A percentile compares a stretch with the other conserved stretches of the same genome.
These are phyloP conservation scores for Graptemys geographica DNA, from an alignment of 2,797 vertebrate genomes.

Conservation along the genomic window DNA sequence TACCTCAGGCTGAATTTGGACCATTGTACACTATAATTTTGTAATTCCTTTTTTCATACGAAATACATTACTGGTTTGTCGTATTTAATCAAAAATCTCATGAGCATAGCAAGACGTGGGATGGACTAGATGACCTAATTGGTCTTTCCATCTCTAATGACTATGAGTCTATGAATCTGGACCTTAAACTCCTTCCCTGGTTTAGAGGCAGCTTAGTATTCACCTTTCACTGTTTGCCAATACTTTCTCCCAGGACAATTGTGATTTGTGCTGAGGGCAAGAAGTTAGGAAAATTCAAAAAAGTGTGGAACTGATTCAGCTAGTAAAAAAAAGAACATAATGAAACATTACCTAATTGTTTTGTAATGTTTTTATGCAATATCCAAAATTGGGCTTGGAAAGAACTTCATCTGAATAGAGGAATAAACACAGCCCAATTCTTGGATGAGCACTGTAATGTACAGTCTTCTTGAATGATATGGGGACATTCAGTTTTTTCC, in stretches of 20 bases:
- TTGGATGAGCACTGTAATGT: slow-evolving; percentile 19
- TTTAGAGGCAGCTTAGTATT: slow-evolving; percentile 27
- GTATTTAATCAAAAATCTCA: background rate
- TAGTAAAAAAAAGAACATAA: slow-evolving; percentile 77
- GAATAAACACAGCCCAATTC: slow-evolving; percentile 51
- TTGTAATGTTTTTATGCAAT: slow-evolving; percentile 79
- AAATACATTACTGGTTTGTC: background rate
- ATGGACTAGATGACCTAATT: background rate
- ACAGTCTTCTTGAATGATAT: slow-evolving; percentile 39
- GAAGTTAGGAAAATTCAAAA: slow-evolving; percentile 74
- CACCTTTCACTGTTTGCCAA: slow-evolving; percentile 52
- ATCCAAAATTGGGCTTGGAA: slow-evolving; percentile 79
- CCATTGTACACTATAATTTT: background rate
- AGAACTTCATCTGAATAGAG: slow-evolving; percentile 68
- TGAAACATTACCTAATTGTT: slow-evolving; percentile 83
- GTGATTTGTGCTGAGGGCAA: slow-evolving; percentile 57
- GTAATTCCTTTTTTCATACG: background rate
- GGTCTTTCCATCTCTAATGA: background rate
- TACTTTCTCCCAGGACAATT: slow-evolving; percentile 48
- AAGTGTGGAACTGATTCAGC: slow-evolving; percentile 72
- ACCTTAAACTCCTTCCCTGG: background rate
- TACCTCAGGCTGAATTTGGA: background rate
- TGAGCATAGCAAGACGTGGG: background rate
- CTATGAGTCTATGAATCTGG: background rate
- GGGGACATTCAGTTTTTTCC: background rate